phyloP scores from a whole-genome alignment of 2,113 vertebrate genomes.

The Pagrus major region DNA sequence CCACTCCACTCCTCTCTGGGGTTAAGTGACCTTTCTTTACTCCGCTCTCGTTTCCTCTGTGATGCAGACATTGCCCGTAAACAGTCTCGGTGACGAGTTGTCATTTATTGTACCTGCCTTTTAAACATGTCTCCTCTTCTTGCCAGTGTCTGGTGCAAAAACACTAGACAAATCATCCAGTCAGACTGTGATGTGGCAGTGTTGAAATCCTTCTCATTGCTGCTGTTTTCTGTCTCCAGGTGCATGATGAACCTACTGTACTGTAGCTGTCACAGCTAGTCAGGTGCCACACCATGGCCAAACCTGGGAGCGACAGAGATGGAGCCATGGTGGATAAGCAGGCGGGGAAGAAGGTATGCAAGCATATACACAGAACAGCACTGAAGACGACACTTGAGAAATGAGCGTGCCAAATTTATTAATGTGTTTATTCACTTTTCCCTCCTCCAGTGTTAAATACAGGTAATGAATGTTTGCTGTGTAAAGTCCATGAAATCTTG shows the following conservation, averaged over 20 bases:
- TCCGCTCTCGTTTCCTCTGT: conserved; percentile 17
- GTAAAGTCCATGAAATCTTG: background rate
- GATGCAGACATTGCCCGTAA: conserved; percentile 20
- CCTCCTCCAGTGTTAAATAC: background rate
- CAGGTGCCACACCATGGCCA: conserved; percentile 96
- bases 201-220: conserved; percentile 21
- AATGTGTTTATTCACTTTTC: background rate
- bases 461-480: background rate
- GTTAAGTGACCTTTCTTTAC: conserved; percentile 17
- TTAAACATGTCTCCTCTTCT: conserved; percentile 22
- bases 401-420: background rate
- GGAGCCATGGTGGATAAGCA: conserved; percentile 98
- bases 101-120: conserved; percentile 34
- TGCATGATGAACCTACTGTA: conserved; percentile 91
- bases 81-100: background rate
- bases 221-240: conserved; percentile 80
- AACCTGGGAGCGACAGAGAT: conserved; percentile 96
- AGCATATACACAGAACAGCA: background rate
- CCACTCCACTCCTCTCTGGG: conserved; percentile 7
- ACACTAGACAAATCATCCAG: background rate
- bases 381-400: background rate
- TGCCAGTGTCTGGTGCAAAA: background rate
- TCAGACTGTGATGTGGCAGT: background rate
- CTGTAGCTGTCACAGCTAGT: conserved; percentile 89
- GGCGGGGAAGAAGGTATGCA: conserved; percentile 93